Base-by-base conservation (phyloP, 2,888 invertebrate species). In the Octodonta nipae region DNA sequence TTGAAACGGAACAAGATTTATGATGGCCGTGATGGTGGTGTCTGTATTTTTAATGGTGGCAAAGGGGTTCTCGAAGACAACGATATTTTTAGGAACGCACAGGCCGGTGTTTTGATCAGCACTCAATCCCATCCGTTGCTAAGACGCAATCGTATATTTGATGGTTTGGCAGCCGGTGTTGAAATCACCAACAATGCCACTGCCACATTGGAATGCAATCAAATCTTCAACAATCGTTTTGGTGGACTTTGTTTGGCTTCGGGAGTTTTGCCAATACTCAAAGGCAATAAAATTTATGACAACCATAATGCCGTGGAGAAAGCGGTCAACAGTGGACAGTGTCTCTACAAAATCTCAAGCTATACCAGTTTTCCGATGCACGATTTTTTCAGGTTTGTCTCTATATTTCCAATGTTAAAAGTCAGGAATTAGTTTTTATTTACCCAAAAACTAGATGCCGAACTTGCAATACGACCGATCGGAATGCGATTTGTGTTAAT, bases 311-410 rank as follows among this genome's bases (percentile, higher is more conserved):
- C 93, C 33, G 95, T 96, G 27, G 92, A 93, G 57, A 91, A 92
- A 61, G 96, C 96, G 15, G 95, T 96, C 14, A 79, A 83, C 32
- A 86, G 86, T 49, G 96, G 96, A 25, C 93, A 95, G 67, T 96
- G 96, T 69, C 74, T 96, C 54, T 96, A 95, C 70, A 96, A 96
- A 70, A 96, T 96, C 60, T 95, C 93, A 50, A 92, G 91, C 54
- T 96, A 95, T 63, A 96, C 96, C 92, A 46, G 98, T 98, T 67
- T 96, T 96, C 30, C n/a, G n/a, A 98, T 98, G 96, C 96, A 96
- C 67, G 95, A 98, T 64, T 98, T 96, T 65, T 96, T 92, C 67
- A 81, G 95, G 55, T 98, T n/a, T n/a, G n/a, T n/a, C n/a, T n/a
- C n/a, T n/a, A n/a, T n/a, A n/a, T n/a, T n/a, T n/a, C n/a, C n/a